Evolutionary conservation across 2,113 vertebrate species (phyloP), one percentile per base, ranked within the genome.

Genomic region (Odontesthes bonariensis): DNA sequence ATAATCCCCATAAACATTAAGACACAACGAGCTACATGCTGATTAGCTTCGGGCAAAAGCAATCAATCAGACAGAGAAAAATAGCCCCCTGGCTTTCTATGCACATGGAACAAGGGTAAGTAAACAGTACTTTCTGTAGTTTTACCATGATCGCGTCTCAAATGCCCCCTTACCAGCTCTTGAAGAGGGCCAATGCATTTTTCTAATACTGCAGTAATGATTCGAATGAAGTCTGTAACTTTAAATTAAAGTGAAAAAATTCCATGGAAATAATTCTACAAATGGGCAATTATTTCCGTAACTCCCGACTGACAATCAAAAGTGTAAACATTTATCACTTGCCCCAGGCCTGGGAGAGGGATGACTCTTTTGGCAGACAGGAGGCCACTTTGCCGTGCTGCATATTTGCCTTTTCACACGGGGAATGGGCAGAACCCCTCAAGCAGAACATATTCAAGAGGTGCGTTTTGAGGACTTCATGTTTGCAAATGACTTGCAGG

Each of bases 401-500:
- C 91, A 92, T 76, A 93, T 94, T 93, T 93, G 80, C 87, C 91
- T 86, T 86, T 94, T 94, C 88, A 94, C 69, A 75, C 67, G 0
- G 80, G 78, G 91, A 92, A 93, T 93, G 91, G 92, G 88, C 91
- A 91, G 91, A 94, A 94, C 88, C 91, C 85, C 86, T 94, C 92
- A 94, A 92, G 93, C 94, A 94, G 94, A 94, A 94, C 93, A 90
- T 91, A 94, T 93, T 94, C 89, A 93, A 85, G 71, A 83, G 87
- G 83, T 80, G 83, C 88, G 89, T 93, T 91, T 91, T 92, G 82
- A 90, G 89, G 90, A 91, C 92, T 93, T 92, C 92, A 94, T 92
- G 92, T 94, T 94, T 94, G 89, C 89, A 94, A 94, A 94, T 94
- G 90, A 95, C 86, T 95, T 94, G 91, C 89, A 93, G 90, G 90